These are phyloP conservation scores for Characodon lateralis DNA, from an alignment of 2,797 vertebrate species.

Conservation along the genomic window DNA sequence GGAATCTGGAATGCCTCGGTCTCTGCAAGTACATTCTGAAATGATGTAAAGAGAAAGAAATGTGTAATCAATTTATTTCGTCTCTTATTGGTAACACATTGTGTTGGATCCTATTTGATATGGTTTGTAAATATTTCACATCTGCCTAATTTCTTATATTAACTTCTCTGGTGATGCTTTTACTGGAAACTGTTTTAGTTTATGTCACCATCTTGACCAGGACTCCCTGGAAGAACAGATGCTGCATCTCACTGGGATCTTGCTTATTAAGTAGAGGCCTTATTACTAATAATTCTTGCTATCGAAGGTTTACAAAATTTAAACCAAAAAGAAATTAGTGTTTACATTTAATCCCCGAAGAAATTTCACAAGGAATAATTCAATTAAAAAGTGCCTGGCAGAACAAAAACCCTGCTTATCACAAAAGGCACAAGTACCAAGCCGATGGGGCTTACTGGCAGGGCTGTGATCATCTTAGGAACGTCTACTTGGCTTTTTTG, in stretches of 20 bases:
- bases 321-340: background rate
- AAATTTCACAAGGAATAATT: background rate
- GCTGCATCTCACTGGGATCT: no score
- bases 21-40: background rate
- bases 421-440: background rate
- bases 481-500: background rate
- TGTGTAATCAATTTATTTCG: background rate
- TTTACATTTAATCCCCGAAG: background rate
- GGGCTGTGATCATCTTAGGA: background rate
- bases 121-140: background rate
- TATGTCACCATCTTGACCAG: background rate
- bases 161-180: background rate
- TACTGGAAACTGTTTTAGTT: background rate
- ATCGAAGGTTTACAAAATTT: background rate
- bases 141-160: background rate
- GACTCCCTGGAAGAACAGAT: no score
- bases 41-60: background rate
- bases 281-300: background rate
- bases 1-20: background rate
- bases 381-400: background rate
- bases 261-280: no score
- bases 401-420: background rate
- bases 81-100: background rate
- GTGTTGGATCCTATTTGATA: background rate
- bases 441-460: background rate